Evolutionary conservation across 2,888 invertebrate species (phyloP).

Genomic region (Tiphia femorata): DNA sequence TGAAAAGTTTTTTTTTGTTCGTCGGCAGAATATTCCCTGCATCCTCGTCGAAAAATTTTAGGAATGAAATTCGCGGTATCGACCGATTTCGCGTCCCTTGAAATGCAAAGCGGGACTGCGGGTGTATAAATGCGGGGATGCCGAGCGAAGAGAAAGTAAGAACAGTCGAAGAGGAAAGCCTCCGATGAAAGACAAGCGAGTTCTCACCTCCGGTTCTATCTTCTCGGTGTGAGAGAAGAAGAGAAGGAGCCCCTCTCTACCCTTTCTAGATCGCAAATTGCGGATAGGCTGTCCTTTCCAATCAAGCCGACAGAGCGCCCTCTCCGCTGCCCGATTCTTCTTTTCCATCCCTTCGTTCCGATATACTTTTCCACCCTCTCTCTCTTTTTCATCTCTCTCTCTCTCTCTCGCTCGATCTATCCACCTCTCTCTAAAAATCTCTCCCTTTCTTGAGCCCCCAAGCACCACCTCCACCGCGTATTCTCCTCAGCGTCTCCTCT

Average conservation of each 20-base stretch:
- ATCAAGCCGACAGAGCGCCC: slow-evolving; percentile 49
- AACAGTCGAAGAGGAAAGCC: slow-evolving; percentile 43
- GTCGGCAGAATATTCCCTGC: too few species aligned
- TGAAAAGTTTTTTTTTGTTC: too few species aligned
- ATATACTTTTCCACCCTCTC: slow-evolving; percentile 43
- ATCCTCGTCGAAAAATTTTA: too few species aligned
- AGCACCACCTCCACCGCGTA: not conserved
- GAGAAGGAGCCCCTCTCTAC: slow-evolving; percentile 17
- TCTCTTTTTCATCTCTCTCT: slow-evolving; percentile 23
- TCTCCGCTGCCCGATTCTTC: slow-evolving; percentile 43
- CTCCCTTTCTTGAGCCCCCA: slow-evolving; percentile 11
- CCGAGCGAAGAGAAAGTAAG: slow-evolving; percentile 26
- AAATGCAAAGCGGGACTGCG: slow-evolving; percentile 53
- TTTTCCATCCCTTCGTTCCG: slow-evolving; percentile 42
- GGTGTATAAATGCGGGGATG: slow-evolving; percentile 19
- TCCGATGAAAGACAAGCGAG: slow-evolving; percentile 56
- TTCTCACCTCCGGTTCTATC: slow-evolving; percentile 49
- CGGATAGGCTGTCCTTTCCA: slow-evolving; percentile 63
- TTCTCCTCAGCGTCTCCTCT: not conserved
- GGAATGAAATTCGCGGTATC: not conserved
- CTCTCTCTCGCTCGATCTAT: slow-evolving; percentile 19
- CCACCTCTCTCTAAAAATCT: slow-evolving; percentile 10
- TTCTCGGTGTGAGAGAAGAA: too few species aligned
- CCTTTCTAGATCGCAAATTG: slow-evolving; percentile 53
- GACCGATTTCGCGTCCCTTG: slow-evolving; percentile 29